Percentiles rank a stretch among this genome's conserved stretches.
phyloP scores from a whole-genome alignment of 2,888 invertebrate genomes.

The Apamea anceps region DNA sequence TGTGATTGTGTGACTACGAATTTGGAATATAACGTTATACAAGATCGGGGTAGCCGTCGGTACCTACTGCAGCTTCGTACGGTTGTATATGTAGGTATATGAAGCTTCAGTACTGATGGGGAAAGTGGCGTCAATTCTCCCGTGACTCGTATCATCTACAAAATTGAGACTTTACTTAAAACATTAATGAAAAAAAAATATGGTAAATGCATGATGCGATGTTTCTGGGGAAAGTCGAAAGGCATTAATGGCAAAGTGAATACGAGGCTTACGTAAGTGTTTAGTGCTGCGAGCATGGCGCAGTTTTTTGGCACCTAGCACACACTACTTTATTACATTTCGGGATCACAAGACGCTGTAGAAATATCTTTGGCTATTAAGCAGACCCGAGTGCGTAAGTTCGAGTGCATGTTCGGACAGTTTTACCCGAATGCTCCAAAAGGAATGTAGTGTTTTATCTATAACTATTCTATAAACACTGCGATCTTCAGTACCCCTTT shows the following conservation, averaged over 20 bases:
- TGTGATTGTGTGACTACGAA: slow-evolving; percentile 2
- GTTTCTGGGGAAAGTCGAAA: too few relatives aligned
- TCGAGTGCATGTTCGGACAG: neutral
- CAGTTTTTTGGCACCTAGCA: neutral
- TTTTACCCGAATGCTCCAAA: neutral
- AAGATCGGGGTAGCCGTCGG: neutral
- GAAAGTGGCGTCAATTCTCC: neutral
- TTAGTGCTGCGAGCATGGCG: neutral
- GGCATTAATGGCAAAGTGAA: neutral
- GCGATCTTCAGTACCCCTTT: slow-evolving; percentile 4
- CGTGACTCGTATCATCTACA: neutral
- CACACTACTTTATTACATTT: too few relatives aligned
- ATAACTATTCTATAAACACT: neutral
- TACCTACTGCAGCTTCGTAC: neutral
- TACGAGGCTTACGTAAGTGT: too few relatives aligned
- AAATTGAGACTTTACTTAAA: too few relatives aligned
- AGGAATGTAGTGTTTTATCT: neutral
- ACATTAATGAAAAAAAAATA: neutral
- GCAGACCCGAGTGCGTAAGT: neutral
- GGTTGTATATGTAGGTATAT: too few relatives aligned
- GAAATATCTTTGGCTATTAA: neutral
- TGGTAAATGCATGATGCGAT: neutral
- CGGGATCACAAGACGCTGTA: neutral
- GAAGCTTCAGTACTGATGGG: too few relatives aligned
- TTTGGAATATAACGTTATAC: neutral